Percentiles rank a stretch among this genome's conserved stretches.
phyloP scores from a whole-genome alignment of 2,888 invertebrate genomes.

The Zeuzera pyrina region DNA sequence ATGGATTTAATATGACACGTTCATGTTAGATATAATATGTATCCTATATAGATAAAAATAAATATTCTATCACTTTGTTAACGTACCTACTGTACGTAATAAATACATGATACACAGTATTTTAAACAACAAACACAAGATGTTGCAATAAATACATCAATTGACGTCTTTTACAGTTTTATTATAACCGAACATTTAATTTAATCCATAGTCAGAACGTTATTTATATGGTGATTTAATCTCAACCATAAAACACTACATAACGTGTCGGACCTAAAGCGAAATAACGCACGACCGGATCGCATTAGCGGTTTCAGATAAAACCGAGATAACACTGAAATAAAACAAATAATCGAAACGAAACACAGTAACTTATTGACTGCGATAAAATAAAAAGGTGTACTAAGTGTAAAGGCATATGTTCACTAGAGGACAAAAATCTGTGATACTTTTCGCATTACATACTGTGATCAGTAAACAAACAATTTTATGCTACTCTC shows the following conservation, averaged over 20 bases:
- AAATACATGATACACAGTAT: too few relatives aligned
- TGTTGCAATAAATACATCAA: slow-evolving; percentile 7
- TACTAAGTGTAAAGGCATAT: too few relatives aligned
- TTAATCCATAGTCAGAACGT: slow-evolving; percentile 29
- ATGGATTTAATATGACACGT: too few relatives aligned
- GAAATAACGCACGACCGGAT: slow-evolving; percentile 14
- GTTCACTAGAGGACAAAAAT: too few relatives aligned
- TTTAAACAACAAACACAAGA: too few relatives aligned
- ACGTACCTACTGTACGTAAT: too few relatives aligned
- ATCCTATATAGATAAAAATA: too few relatives aligned
- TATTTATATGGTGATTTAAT: slow-evolving; percentile 31
- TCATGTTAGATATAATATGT: too few relatives aligned
- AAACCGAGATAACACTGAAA: slow-evolving; percentile 22
- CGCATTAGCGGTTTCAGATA: slow-evolving; percentile 18
- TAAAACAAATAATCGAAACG: slow-evolving; percentile 33
- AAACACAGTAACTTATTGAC: slow-evolving; percentile 22
- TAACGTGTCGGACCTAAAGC: slow-evolving; percentile 18
- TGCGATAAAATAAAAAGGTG: slow-evolving; percentile 21
- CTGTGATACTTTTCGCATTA: too few relatives aligned
- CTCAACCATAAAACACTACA: slow-evolving; percentile 22
- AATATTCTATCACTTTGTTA: too few relatives aligned
- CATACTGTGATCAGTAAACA: too few relatives aligned
- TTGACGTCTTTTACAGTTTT: slow-evolving; percentile 25
- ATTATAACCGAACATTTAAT: slow-evolving; percentile 31
- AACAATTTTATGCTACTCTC: too few relatives aligned